Percentiles rank a stretch among this genome's conserved stretches.
Conservation (phyloP, 2,113 vertebrate species). For the Erpornis zantholeuca region DNA sequence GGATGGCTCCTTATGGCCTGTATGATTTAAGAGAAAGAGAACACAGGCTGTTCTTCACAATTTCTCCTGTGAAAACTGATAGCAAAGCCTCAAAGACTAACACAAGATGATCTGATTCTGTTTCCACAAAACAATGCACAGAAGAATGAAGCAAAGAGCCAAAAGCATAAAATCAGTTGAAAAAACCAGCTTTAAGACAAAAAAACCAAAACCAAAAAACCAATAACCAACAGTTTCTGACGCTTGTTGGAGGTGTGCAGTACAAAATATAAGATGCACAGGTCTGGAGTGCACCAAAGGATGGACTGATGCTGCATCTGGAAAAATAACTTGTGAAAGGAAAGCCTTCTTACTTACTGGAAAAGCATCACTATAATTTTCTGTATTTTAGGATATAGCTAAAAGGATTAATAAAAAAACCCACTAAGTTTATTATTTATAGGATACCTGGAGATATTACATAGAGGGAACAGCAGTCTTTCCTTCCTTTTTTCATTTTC, state of each 20-base stretch:
- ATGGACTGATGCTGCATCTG: background rate
- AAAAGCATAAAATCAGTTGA: background rate
- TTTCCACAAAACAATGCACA: background rate
- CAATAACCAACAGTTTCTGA: background rate
- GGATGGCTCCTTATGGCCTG: background rate
- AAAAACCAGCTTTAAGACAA: background rate
- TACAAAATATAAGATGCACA: background rate
- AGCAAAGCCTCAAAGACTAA: background rate
- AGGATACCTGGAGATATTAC: background rate
- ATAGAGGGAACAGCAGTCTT: background rate
- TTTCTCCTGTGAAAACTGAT: background rate
- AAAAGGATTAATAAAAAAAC: slow-evolving; percentile 21
- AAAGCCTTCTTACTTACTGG: background rate
- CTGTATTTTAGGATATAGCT: background rate
- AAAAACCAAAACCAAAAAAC: background rate
- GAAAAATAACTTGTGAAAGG: background rate
- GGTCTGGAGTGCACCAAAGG: background rate
- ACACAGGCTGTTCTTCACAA: background rate
- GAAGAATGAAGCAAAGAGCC: background rate
- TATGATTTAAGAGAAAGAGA: background rate
- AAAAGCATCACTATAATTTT: background rate
- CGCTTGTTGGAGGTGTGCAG: background rate
- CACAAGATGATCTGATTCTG: background rate
- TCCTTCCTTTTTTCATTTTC: background rate
- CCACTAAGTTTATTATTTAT: background rate